phyloP scores from a whole-genome alignment of 2,888 invertebrate species.

The Crepidodera aurea region DNA sequence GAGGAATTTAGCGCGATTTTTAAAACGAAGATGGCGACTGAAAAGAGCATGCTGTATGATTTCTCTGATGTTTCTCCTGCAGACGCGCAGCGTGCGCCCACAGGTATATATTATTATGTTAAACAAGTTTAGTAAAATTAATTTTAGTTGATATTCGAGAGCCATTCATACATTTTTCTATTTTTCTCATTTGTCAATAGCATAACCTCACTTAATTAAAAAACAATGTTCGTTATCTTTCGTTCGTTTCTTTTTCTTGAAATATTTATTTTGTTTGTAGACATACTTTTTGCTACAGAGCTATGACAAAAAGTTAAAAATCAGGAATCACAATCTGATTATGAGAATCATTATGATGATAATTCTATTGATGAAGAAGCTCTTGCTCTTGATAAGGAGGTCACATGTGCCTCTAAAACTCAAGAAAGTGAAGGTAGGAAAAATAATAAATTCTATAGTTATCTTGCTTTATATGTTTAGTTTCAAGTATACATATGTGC shows the following conservation, averaged over 20 bases:
- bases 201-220: no score
- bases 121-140: no score
- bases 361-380: slow-evolving; percentile 5
- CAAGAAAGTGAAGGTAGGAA: slow-evolving; percentile 20
- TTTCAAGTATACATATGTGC: background rate
- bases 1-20: no score
- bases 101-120: no score
- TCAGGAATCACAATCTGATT: background rate
- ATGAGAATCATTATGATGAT: background rate
- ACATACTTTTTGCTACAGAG: slow-evolving; percentile 14
- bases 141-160: no score
- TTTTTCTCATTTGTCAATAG: no score
- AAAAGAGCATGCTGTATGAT: no score
- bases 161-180: no score
- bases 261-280: slow-evolving; percentile 15
- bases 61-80: no score
- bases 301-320: slow-evolving; percentile 11
- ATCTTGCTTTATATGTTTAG: background rate
- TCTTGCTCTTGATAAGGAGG: slow-evolving; percentile 12
- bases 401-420: slow-evolving; percentile 5
- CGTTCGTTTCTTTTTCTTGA: slow-evolving; percentile 2
- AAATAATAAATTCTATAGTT: slow-evolving; percentile 16
- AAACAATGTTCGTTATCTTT: no score
- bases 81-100: no score
- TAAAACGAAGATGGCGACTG: no score